phyloP scores from a whole-genome alignment of 2,888 invertebrate genomes.

The Amphipyra berbera region DNA sequence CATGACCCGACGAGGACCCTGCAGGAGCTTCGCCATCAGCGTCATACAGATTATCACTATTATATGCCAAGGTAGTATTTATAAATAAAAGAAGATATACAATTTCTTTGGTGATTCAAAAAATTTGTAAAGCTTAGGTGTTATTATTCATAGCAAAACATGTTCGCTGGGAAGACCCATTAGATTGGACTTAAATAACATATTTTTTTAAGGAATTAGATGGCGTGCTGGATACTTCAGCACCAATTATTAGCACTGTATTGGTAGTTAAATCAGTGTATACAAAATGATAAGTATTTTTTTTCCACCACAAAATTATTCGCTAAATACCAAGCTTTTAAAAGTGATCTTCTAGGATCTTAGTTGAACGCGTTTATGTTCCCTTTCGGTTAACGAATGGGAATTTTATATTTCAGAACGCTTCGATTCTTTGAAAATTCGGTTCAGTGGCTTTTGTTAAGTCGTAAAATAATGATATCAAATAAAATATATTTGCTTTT shows the following conservation, averaged over 20 bases:
- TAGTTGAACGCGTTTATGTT: slow-evolving; percentile 13
- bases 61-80: slow-evolving; percentile 88
- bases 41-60: slow-evolving; percentile 91
- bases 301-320: too few species aligned
- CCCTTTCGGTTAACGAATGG: slow-evolving; percentile 6
- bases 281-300: too few species aligned
- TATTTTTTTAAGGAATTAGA: too few species aligned
- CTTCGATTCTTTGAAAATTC: slow-evolving; percentile 9
- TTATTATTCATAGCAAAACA: too few species aligned
- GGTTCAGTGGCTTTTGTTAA: slow-evolving; percentile 23
- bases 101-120: too few species aligned
- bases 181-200: too few species aligned
- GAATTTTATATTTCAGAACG: slow-evolving; percentile 12
- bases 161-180: too few species aligned
- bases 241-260: too few species aligned
- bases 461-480: slow-evolving; percentile 20
- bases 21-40: slow-evolving; percentile 88
- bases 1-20: slow-evolving; percentile 83
- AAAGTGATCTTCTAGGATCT: slow-evolving; percentile 1
- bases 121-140: too few species aligned
- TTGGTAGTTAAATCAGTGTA: too few species aligned
- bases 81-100: too few species aligned
- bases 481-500: slow-evolving; percentile 26
- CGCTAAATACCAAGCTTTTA: not conserved
- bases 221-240: too few species aligned